phyloP scores from a whole-genome alignment of 1,140 invertebrate genomes.

The Zaprionus lachaisei region DNA sequence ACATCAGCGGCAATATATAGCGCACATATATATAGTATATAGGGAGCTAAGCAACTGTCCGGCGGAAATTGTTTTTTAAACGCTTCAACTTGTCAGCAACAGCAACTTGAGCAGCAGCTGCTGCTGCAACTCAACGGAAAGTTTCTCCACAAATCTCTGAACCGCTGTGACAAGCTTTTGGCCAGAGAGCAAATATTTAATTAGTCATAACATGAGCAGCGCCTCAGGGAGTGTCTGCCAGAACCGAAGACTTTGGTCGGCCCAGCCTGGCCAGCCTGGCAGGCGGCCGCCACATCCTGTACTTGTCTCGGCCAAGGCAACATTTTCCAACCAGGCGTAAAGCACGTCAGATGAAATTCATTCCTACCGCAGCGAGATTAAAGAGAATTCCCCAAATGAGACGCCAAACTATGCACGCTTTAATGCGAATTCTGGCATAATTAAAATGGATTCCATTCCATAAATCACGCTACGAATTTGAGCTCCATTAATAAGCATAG shows the following conservation, averaged over 20 bases:
- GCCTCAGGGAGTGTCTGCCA: conserved; percentile 30
- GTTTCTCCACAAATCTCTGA: conserved; percentile 38
- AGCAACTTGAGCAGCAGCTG: conserved; percentile 12
- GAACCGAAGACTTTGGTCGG: not conserved
- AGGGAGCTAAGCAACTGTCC: not conserved
- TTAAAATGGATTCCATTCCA: conserved; percentile 61
- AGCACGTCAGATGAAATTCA: conserved; percentile 62
- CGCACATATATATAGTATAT: not conserved
- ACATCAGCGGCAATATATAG: conserved; percentile 3
- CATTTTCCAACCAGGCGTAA: conserved; percentile 59
- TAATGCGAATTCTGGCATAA: conserved; percentile 58
- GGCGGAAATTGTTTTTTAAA: conserved; percentile 46
- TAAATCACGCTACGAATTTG: conserved; percentile 53
- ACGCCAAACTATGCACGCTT: conserved; percentile 40
- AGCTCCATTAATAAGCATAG: conserved; percentile 25
- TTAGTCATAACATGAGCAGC: conserved; percentile 55
- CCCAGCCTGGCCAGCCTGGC: conserved; percentile 5
- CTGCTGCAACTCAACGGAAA: conserved; percentile 29
- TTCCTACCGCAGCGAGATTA: conserved; percentile 52
- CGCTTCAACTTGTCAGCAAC: conserved; percentile 41
- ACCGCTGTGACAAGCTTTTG: conserved; percentile 58
- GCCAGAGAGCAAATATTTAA: conserved; percentile 74
- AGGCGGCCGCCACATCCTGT: conserved; percentile 53
- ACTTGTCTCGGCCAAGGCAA: conserved; percentile 31
- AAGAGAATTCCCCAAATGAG: conserved; percentile 50